Base-by-base conservation (phyloP, 1,140 invertebrate genomes). In the Harlomillsia oculata region DNA sequence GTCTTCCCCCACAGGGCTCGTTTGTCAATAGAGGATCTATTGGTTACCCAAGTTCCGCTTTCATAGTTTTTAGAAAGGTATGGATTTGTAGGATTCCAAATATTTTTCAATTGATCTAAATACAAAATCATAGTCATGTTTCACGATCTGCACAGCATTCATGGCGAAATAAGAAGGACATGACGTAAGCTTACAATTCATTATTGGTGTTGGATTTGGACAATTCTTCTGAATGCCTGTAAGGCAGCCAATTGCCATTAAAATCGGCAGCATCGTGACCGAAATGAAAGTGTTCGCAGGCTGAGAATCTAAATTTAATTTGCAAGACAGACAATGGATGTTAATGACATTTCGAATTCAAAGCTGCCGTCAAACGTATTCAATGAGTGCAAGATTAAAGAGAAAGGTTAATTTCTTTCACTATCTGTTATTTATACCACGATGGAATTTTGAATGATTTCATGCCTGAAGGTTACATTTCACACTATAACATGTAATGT, bases 21-120 rank as follows among this genome's bases (percentile, higher is more conserved):
- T 18, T 45, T 43, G 32, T 65, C 60, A 11, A 51, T 36, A 18
- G 40, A 25, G 9, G 32, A 28, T 26, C 54, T 57, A 20, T 30
- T 56, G 29, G 32, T 53, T 3, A 48, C 45, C 54, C 56, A 65
- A 13, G 45, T 56, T 6, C 63, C 63, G 21, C 53, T 43, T 30
- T 62, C 49, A 21, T 36, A 59, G 20, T 44, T 49, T 16, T 56
- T 40, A 21, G 63, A 11, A 13, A 53, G 18, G 37, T 43, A 65
- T 6, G 56, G 55, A 55, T 65, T 65, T 1, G 63, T 65, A 1
- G 63, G 63, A 30, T 44, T 62, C 63, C 63, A 65, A 32, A 65
- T 62, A 51, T 62, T 43, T 29, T 65, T 60, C 37, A 62, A 39
- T 60, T 59, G 63, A 39, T 62, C 60, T 65, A 43, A 16, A 32